Evolutionary conservation across 1,140 invertebrate genomes (phyloP).

Genomic region (Cydia strobilella): DNA sequence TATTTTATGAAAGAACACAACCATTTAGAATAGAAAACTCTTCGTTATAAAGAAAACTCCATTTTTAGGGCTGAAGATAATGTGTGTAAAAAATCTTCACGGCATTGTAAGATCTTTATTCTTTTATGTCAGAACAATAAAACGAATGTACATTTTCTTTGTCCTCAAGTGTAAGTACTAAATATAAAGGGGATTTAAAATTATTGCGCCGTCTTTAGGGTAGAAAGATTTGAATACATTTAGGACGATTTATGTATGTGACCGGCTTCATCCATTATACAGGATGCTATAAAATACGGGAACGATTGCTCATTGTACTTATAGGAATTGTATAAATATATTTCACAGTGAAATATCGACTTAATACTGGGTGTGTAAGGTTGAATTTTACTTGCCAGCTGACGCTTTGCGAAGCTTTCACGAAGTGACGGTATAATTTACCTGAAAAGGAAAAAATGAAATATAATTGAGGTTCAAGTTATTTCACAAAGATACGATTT

Average conservation of each 20-base stretch:
- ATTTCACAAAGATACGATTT: neutral
- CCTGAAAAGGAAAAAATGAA: conserved; percentile 24
- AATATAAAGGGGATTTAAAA: conserved; percentile 30
- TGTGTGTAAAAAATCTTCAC: conserved; percentile 20
- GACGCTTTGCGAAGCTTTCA: neutral
- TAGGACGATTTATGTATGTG: conserved; percentile 25
- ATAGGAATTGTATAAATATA: conserved; percentile 9
- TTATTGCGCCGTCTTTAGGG: conserved; percentile 26
- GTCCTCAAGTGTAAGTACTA: conserved; percentile 30
- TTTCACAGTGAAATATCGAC: neutral
- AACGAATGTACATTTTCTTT: conserved; percentile 13
- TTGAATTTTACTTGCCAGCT: neutral
- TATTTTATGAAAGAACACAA: conserved; percentile 12
- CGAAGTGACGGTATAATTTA: conserved; percentile 14
- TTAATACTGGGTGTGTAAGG: neutral
- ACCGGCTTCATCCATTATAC: conserved; percentile 12
- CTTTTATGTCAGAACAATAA: conserved; percentile 30
- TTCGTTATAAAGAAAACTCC: neutral
- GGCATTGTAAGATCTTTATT: conserved; percentile 26
- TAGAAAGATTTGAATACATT: conserved; percentile 27
- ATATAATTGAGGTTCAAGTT: neutral
- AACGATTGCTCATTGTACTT: conserved; percentile 11
- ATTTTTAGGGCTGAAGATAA: neutral
- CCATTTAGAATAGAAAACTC: neutral
- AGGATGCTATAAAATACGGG: conserved; percentile 14